Base-by-base conservation (phyloP, 2,113 vertebrate species). In the Triplophysa siluroides region DNA sequence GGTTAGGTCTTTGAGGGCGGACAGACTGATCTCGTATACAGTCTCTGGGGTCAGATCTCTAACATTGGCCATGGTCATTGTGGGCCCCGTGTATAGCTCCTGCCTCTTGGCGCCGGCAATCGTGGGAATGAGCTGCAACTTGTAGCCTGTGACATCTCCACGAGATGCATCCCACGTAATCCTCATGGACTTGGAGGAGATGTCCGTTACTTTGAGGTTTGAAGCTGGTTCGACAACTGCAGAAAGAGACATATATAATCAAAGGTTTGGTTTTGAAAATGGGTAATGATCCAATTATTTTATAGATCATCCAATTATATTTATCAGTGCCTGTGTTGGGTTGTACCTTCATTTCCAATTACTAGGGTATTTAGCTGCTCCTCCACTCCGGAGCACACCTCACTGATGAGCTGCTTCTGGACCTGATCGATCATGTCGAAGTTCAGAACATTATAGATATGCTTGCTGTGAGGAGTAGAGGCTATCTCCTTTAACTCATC, bases 371-470 rank as follows among this genome's bases (percentile, higher is more conserved):
- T 94, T 12, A 99, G 91, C 66, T 99, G 98, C 76, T 98, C 96
- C 64, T 98, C 97, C 3, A 99, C 96, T 33, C 98, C 96, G 0
- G 94, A 93, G 87, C 98, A 99, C 80, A 99, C 96, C 87, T 98
- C 95, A 12, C 87, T 92, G 82, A 98, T 96, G 45, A 99, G 96
- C 89, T 94, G 94, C 83, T 93, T 94, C 87, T 98, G 94, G 79
- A 99, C 94, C 16, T 95, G 93, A 86, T 94, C 93, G 90, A 99
- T 98, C 65, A 94, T 84, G 89, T 98, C 95, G 86, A 99, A 99
- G 88, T 98, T 97, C 70, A 95, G 93, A 77, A 99, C 97, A 0
- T 97, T 99, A 91, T 96, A 99, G 52, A 99, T 93, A 50, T 99
- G 98, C 61, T 90, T 97, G 87, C 91, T 85, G 68, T 97, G 93